Base-by-base conservation (phyloP, 2,113 vertebrate species). In the Bungarus multicinctus region DNA sequence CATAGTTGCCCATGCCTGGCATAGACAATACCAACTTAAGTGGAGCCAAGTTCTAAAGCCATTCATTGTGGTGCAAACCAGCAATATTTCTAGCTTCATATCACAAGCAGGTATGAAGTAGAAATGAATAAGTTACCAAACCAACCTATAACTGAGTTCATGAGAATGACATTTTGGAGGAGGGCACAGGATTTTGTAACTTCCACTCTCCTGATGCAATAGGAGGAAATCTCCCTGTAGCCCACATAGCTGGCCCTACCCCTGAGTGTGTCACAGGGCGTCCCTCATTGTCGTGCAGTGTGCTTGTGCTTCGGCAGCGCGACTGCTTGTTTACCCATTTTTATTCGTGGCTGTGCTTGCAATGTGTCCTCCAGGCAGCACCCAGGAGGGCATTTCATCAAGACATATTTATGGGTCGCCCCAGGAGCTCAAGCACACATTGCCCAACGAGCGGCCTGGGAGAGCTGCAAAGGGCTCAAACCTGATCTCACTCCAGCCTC, bases 221-320 rank as follows among this genome's bases (percentile, higher is more conserved):
- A n/a, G 64, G n/a, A 7, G 14, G n/a, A 34, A 34, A 34, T 18
- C 5, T 34, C 64, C 60, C 30, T 1, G 30, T n/a, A 14, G 30
- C 12, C 64, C 64, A 34, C n/a, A 34, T 34, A 74, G n/a, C 64
- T 74, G n/a, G 14, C n/a, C n/a, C 64, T 34, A 2, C 64, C 64
- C 1, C 1, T 74, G 64, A n/a, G 64, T 5, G 12, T 34, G 64
- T n/a, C 60, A n/a, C 27, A 30, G 27, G 0, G 0, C 1, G 1
- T 5, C 64, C n/a, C 34, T 74, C n/a, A 34, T 7, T 74, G 64
- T 34, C 2, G 5, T 7, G 5, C n/a, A 74, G 14, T 18, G 64
- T 1, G 30, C 64, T 34, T 74, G 12, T n/a, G 14, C 5, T 34
- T 74, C 64, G 16, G 14, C n/a, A 7, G 64, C 34, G 16, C 2